Evolutionary conservation across 2,113 vertebrate genomes (phyloP).

Genomic region (Barnardius zonarius): DNA sequence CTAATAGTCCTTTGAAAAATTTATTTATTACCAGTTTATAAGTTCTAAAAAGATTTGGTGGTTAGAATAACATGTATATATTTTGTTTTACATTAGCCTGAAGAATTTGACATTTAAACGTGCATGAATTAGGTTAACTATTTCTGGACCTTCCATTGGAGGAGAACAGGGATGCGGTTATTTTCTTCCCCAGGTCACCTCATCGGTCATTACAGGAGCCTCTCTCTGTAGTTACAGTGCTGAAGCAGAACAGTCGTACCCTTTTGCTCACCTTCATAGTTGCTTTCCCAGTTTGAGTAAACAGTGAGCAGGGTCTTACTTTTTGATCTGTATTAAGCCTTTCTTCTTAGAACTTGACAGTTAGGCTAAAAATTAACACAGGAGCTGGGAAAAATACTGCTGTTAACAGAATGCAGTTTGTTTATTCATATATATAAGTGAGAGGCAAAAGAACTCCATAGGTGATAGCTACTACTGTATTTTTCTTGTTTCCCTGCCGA

Average conservation of each 20-base stretch:
- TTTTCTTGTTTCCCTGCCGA: background rate
- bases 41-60: background rate
- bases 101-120: background rate
- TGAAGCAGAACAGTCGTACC: constrained; percentile 28
- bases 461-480: background rate
- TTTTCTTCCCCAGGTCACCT: background rate
- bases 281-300: constrained; percentile 44
- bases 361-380: constrained; percentile 19
- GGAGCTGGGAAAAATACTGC: constrained; percentile 21
- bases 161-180: background rate
- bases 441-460: background rate
- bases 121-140: background rate
- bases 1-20: background rate
- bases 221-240: background rate
- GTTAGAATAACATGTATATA: background rate
- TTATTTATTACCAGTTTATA: background rate
- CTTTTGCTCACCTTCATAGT: constrained; percentile 31
- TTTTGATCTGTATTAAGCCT: constrained; percentile 41
- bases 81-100: background rate
- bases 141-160: background rate
- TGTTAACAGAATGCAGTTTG: background rate
- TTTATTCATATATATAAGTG: background rate
- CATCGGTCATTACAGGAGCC: background rate
- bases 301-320: constrained; percentile 13
- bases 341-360: constrained; percentile 20